A percentile compares a stretch with the other conserved stretches of the same genome.
These are phyloP conservation scores for Lutjanus erythropterus DNA, from an alignment of 2,113 vertebrate genomes.

Conservation along the genomic window DNA sequence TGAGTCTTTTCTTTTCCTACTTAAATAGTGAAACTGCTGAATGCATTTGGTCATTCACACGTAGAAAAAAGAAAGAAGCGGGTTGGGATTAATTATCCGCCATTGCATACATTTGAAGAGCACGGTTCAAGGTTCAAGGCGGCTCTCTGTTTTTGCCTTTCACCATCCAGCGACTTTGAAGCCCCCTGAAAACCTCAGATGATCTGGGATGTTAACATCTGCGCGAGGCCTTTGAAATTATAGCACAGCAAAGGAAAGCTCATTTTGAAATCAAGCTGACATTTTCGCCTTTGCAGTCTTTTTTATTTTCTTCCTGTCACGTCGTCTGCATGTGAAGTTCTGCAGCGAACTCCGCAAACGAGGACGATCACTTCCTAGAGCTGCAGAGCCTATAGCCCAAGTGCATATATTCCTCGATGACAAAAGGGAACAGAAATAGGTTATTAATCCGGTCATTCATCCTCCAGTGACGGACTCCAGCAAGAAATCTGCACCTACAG, in stretches of 20 bases:
- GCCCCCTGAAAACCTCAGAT: slow-evolving; percentile 40
- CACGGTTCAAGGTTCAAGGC: slow-evolving; percentile 51
- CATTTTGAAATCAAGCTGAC: slow-evolving; percentile 28
- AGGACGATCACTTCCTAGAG: slow-evolving; percentile 32
- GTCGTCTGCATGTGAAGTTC: slow-evolving; percentile 30
- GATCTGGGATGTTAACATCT: slow-evolving; percentile 44
- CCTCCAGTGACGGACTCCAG: slow-evolving; percentile 55
- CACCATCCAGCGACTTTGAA: slow-evolving; percentile 22
- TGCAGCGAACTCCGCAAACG: slow-evolving; percentile 29
- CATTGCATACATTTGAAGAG: slow-evolving; percentile 55
- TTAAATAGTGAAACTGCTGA: slow-evolving; percentile 38
- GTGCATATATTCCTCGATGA: slow-evolving; percentile 56
- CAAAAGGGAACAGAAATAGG: slow-evolving; percentile 68
- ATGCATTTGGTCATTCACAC: slow-evolving; percentile 48
- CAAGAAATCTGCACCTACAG: slow-evolving; percentile 55
- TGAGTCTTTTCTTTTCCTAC: slow-evolving; percentile 34
- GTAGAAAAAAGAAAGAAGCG: slow-evolving; percentile 51
- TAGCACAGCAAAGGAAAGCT: slow-evolving; percentile 21
- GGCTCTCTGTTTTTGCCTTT: slow-evolving; percentile 28
- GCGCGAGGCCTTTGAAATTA: slow-evolving; percentile 40
- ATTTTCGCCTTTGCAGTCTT: neutral
- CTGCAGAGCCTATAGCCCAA: slow-evolving; percentile 35
- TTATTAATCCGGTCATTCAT: slow-evolving; percentile 70
- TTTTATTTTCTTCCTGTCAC: neutral
- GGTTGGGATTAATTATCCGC: slow-evolving; percentile 71